Evolutionary conservation across 2,888 invertebrate species (phyloP).

Genomic region (Onchidella celtica): DNA sequence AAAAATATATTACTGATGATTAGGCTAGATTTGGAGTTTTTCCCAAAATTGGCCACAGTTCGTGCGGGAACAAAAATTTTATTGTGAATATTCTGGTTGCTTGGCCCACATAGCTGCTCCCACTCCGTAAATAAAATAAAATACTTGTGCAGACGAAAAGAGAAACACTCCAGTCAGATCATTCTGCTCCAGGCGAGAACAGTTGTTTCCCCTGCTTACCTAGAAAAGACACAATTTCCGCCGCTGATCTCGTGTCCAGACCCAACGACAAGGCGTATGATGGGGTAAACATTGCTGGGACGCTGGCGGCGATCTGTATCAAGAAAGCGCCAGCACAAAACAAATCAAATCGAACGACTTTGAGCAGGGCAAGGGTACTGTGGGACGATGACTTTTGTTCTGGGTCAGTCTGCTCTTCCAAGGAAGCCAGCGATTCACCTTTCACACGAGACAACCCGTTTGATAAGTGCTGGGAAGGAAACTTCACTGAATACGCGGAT

Average conservation of each 20-base stretch:
- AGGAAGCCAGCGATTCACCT: not conserved
- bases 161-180: no score
- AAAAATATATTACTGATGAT: no score
- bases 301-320: conserved; percentile 33
- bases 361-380: not conserved
- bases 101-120: no score
- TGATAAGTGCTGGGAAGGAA: not conserved
- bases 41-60: no score
- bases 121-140: no score
- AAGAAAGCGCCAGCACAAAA: conserved; percentile 42
- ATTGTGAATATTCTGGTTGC: no score
- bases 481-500: not conserved
- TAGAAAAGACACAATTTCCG: conserved; percentile 27
- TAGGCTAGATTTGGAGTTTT: no score
- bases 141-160: no score
- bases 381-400: not conserved
- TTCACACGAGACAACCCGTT: not conserved
- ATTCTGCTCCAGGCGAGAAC: no score
- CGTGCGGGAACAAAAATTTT: no score
- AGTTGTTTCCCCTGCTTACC: no score
- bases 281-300: conserved; percentile 32
- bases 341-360: conserved; percentile 4
- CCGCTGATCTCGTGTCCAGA: conserved; percentile 15
- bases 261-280: conserved; percentile 29
- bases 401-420: not conserved